Evolutionary conservation across 2,113 vertebrate species (phyloP).

Genomic region (Thryonomys swinderianus): DNA sequence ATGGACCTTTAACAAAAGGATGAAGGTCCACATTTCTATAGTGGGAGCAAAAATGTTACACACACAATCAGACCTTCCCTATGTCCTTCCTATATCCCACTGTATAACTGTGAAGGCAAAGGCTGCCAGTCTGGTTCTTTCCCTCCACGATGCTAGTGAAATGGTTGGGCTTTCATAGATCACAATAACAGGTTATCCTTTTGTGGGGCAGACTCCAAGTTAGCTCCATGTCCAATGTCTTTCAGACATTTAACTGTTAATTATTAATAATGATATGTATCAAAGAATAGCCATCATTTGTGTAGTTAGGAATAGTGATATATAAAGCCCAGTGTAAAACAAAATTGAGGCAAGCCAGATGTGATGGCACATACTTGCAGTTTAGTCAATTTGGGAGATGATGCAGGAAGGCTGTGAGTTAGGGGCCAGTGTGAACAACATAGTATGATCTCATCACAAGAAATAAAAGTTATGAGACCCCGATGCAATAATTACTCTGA

Average conservation of each 20-base stretch:
- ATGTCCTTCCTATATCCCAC: not conserved
- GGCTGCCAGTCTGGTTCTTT: not conserved
- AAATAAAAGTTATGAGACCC: not conserved
- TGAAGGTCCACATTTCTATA: conserved; percentile 27
- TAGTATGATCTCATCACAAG: not conserved
- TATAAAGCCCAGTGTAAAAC: not conserved
- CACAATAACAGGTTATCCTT: not conserved
- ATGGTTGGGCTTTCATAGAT: not conserved
- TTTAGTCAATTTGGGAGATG: not conserved
- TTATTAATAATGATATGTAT: not conserved
- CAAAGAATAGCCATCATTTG: not conserved
- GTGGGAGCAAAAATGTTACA: not conserved
- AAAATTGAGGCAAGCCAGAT: not conserved
- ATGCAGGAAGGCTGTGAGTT: not conserved
- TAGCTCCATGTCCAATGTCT: not conserved
- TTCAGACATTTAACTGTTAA: not conserved
- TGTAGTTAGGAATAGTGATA: not conserved
- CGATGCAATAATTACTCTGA: not conserved
- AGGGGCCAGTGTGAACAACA: not conserved
- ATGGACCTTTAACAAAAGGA: not conserved
- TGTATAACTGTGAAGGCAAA: not conserved
- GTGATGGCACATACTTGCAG: not conserved
- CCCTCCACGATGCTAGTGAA: not conserved
- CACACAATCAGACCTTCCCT: not conserved
- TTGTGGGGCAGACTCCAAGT: not conserved